Base-by-base conservation (phyloP, 2,888 invertebrate genomes). In the Zeuzera pyrina region DNA sequence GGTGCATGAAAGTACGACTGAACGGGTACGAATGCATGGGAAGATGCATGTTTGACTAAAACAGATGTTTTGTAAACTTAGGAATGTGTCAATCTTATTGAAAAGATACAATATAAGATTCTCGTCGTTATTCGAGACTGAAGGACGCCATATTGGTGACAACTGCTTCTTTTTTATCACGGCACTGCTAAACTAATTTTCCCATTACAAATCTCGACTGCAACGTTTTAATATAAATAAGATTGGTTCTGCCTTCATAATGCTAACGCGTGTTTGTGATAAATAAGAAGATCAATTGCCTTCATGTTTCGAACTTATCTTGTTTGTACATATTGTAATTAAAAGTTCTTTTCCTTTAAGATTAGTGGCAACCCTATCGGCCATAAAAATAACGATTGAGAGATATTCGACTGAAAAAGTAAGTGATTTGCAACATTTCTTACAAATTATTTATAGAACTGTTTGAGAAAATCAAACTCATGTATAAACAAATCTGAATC, bases 271-370 rank as follows among this genome's bases (percentile, higher is more conserved):
- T n/a, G n/a, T n/a, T n/a, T n/a, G n/a, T n/a, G n/a, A n/a, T n/a
- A n/a, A n/a, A n/a, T n/a, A n/a, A n/a, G n/a, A n/a, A n/a, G n/a
- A n/a, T n/a, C n/a, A n/a, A n/a, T n/a, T n/a, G 65, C 74, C 76
- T 76, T 71, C 57, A 54, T 57, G 50, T 71, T 73, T 71, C 66
- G 48, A 48, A 57, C 65, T 69, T 65, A 61, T 64, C 61, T 67
- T 66, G 62, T 64, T 58, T 81, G 78, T 81, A 79, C 72, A 79
- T 78, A 77, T n/a, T 79, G 71, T 76, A 76, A 77, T 71, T 72
- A 71, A 64, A 62, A 58, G 49, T 49, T 63, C 49, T 56, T 60
- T 66, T 63, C 51, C 51, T 55, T 34, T 35, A 49, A 47, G 46
- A 46, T 52, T 46, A 49, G 16, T 16, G 5, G 49, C 43, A 48